phyloP scores from a whole-genome alignment of 2,888 invertebrate genomes.

The Mesoligia furuncula region DNA sequence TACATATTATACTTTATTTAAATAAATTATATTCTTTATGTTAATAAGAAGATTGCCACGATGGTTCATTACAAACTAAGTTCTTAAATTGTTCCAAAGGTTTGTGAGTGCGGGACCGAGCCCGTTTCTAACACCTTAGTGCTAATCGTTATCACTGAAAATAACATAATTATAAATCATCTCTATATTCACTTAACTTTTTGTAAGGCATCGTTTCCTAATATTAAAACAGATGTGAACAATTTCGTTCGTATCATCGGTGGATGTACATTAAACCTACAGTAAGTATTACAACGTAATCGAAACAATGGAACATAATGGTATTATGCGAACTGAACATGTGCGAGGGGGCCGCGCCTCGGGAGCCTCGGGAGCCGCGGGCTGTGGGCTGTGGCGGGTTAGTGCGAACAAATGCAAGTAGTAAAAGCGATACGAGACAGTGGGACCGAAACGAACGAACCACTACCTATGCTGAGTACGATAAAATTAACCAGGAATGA shows the following conservation, averaged over 20 bases:
- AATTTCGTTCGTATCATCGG: constrained; percentile 84
- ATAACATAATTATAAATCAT: constrained; percentile 88
- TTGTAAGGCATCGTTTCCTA: constrained; percentile 89
- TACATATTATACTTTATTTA: constrained; percentile 89
- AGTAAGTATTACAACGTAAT: constrained; percentile 77
- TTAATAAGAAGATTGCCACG: constrained; percentile 89
- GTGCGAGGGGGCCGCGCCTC: constrained; percentile 51
- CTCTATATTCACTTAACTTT: constrained; percentile 88
- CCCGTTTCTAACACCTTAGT: constrained; percentile 83
- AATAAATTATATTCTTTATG: constrained; percentile 90
- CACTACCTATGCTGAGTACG: constrained; percentile 68
- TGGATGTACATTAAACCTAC: constrained; percentile 87
- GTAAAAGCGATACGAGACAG: constrained; percentile 67
- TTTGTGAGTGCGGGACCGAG: constrained; percentile 82
- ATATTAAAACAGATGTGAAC: constrained; percentile 87
- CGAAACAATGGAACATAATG: constrained; percentile 76
- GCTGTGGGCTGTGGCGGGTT: constrained; percentile 54
- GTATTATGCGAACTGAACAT: constrained; percentile 73
- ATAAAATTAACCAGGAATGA: constrained; percentile 83
- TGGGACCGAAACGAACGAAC: constrained; percentile 74
- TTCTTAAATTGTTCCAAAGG: constrained; percentile 89
- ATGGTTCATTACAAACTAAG: constrained; percentile 89
- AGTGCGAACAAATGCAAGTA: constrained; percentile 63
- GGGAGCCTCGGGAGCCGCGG: constrained; percentile 26
- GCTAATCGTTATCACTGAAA: constrained; percentile 88